phyloP scores from a whole-genome alignment of 2,113 vertebrate species.

The Pycnonotus jocosus region DNA sequence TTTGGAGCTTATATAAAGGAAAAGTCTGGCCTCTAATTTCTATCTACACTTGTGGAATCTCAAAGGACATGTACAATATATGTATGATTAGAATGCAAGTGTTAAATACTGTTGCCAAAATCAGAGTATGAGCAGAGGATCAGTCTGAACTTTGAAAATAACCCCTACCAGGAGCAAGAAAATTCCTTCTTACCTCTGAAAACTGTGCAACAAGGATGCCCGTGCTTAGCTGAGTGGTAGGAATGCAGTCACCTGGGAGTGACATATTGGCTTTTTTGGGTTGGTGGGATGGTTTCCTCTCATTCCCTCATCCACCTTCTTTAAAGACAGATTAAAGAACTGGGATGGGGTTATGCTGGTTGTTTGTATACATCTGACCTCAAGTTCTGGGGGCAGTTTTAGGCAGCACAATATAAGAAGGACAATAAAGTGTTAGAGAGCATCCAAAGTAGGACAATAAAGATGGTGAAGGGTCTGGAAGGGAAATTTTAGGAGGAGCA shows the following conservation, averaged over 20 bases:
- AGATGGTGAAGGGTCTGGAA: not conserved
- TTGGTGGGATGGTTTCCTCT: rapidly evolving
- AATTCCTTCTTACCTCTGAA: not conserved
- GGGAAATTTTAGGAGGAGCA: too few relatives aligned
- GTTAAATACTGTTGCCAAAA: not conserved
- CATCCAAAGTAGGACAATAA: not conserved
- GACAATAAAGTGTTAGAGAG: not conserved
- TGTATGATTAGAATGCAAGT: not conserved
- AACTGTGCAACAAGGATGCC: rapidly evolving
- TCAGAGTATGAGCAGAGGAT: not conserved
- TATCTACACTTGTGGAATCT: not conserved
- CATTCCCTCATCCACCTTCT: rapidly evolving
- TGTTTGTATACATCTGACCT: not conserved
- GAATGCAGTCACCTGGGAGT: not conserved
- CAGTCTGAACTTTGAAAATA: not conserved
- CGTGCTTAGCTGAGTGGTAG: not conserved
- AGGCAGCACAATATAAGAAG: not conserved
- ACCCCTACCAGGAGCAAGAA: not conserved
- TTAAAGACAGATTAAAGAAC: not conserved
- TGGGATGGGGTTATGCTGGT: not conserved
- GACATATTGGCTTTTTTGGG: not conserved
- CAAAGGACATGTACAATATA: not conserved
- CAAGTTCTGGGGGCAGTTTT: rapidly evolving
- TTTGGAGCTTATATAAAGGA: not conserved
- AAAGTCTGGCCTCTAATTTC: not conserved